A percentile compares a stretch with the other conserved stretches of the same genome.
Conservation (phyloP, 37 sponge, comb jelly and placozoan species). For the Bolinopsis microptera region DNA sequence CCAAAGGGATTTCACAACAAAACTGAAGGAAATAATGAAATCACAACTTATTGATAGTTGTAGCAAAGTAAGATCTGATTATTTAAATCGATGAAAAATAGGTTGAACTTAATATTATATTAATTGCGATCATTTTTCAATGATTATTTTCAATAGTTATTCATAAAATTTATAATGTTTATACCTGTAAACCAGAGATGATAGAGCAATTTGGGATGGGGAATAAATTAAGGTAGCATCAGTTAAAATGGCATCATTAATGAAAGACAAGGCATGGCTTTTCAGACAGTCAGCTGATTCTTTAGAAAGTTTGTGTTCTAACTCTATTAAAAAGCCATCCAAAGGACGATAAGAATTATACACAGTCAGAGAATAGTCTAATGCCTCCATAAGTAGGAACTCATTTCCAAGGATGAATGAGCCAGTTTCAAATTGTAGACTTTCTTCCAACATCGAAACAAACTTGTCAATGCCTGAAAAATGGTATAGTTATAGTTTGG, state of each 20-base stretch:
- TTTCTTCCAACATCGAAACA: constrained; percentile 38
- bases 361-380: constrained; percentile 29
- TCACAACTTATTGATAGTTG: no score
- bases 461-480: background rate
- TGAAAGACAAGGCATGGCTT: background rate
- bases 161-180: no score
- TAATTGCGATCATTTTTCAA: no score
- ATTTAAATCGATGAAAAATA: no score
- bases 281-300: background rate
- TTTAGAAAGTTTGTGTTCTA: background rate
- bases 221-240: background rate
- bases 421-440: background rate
- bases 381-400: constrained; percentile 32
- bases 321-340: constrained; percentile 32
- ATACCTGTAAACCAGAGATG: constrained; percentile 44
- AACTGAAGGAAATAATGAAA: no score
- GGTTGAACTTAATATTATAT: no score
- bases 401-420: constrained; percentile 39
- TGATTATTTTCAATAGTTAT: no score
- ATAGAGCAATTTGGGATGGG: constrained; percentile 21
- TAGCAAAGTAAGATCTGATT: no score
- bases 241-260: constrained; percentile 49
- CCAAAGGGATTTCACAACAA: no score
- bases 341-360: constrained; percentile 23
- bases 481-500: background rate